Conservation (phyloP, 2,797 vertebrate species). For the Holocentrus rufus region DNA sequence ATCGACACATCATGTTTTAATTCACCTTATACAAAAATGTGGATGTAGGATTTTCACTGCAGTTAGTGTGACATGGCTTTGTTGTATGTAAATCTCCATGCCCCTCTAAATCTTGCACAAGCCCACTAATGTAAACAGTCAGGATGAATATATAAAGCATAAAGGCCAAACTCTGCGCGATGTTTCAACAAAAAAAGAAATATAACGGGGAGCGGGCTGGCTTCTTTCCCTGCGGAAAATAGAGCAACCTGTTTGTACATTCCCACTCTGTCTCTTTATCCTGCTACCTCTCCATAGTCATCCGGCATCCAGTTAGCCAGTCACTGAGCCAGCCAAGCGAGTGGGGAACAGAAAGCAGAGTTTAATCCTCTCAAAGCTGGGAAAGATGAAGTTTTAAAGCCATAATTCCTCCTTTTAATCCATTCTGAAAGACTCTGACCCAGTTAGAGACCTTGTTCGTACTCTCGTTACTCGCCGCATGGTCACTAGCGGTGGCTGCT, state of each 20-base stretch:
- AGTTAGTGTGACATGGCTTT: background rate
- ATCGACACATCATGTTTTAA: background rate
- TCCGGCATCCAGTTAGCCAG: slow-evolving; percentile 15
- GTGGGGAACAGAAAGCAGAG: slow-evolving; percentile 48
- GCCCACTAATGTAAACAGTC: background rate
- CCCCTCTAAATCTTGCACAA: background rate
- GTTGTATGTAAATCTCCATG: background rate
- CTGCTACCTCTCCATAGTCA: slow-evolving; percentile 1
- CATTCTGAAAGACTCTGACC: slow-evolving; percentile 66
- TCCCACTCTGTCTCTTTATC: slow-evolving; percentile 8
- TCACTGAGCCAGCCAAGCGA: slow-evolving; percentile 41
- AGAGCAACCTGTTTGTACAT: slow-evolving; percentile 26
- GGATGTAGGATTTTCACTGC: background rate
- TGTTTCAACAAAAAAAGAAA: background rate
- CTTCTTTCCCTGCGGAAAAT: background rate
- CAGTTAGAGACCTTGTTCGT: slow-evolving; percentile 57
- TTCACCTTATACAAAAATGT: no score
- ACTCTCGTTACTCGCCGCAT: slow-evolving; percentile 39
- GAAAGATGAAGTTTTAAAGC: slow-evolving; percentile 73
- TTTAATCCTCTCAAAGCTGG: slow-evolving; percentile 76
- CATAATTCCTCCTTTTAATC: slow-evolving; percentile 77
- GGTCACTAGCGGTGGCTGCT: background rate
- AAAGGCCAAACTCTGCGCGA: background rate
- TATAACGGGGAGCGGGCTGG: background rate
- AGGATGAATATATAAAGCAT: background rate